A percentile compares a stretch with the other conserved stretches of the same genome.
phyloP scores from a whole-genome alignment of 2,888 invertebrate genomes.

The Pollenia griseotomentosa region DNA sequence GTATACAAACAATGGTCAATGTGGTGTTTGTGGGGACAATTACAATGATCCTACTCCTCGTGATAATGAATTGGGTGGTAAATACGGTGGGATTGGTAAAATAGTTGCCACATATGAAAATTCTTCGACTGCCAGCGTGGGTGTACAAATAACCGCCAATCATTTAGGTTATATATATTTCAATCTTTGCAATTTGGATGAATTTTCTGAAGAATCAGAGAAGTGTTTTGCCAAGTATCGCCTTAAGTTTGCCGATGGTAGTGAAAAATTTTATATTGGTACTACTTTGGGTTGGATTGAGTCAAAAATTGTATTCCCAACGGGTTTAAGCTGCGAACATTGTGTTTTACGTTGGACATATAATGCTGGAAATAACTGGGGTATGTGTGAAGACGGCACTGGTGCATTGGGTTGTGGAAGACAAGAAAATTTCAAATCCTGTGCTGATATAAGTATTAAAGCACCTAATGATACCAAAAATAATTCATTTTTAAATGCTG shows the following conservation, averaged over 20 bases:
- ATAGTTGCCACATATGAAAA: conserved; percentile 84
- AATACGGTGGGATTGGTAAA: conserved; percentile 84
- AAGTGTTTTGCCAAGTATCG: conserved; percentile 85
- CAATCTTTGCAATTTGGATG: conserved; percentile 85
- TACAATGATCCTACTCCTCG: conserved; percentile 84
- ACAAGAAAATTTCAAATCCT: conserved; percentile 85
- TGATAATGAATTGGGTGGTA: conserved; percentile 86
- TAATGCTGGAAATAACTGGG: conserved; percentile 85
- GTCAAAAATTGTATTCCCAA: conserved; percentile 82
- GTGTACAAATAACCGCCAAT: conserved; percentile 84
- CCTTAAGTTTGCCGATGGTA: conserved; percentile 80
- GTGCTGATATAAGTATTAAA: conserved; percentile 84
- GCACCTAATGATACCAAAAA: background rate
- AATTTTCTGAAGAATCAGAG: conserved; percentile 84
- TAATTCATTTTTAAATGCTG: background rate
- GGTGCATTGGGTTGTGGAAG: conserved; percentile 84
- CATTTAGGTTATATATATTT: conserved; percentile 85
- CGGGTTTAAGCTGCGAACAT: conserved; percentile 84
- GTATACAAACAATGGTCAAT: conserved; percentile 83
- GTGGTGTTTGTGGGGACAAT: conserved; percentile 86
- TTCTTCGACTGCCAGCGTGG: conserved; percentile 77
- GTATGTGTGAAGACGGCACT: conserved; percentile 83
- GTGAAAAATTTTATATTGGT: conserved; percentile 75
- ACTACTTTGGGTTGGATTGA: conserved; percentile 77
- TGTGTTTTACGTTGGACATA: conserved; percentile 87